Percentiles rank a stretch among this genome's conserved stretches.
These are phyloP conservation scores for Tenthredo distinguenda DNA, from an alignment of 2,888 invertebrate genomes.

Conservation along the genomic window DNA sequence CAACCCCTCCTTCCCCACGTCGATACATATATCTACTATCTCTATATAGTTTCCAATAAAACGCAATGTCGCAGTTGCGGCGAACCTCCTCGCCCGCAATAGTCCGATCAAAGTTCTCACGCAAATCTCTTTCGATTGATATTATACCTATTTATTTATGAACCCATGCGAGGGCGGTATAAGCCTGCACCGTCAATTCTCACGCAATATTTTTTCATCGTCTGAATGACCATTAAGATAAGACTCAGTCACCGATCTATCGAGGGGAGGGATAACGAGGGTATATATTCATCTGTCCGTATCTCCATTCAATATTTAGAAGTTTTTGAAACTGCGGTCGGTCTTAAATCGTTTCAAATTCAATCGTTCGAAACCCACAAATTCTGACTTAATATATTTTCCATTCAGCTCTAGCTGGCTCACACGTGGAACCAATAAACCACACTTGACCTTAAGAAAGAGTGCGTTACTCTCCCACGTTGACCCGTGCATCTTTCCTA, in stretches of 20 bases:
- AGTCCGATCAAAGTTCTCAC: conserved; percentile 37
- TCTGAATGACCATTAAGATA: conserved; percentile 37
- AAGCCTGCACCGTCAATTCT: conserved; percentile 32
- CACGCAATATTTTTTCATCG: conserved; percentile 49
- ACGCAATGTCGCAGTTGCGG: conserved; percentile 13
- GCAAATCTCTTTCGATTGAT: conserved; percentile 34
- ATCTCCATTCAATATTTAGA: not conserved
- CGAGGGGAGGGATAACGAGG: conserved; percentile 9
- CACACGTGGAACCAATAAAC: conserved; percentile 44
- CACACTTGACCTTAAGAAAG: conserved; percentile 31
- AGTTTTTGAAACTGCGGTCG: not conserved
- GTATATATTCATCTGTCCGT: not conserved
- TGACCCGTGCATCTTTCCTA: conserved; percentile 43
- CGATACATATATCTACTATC: not conserved
- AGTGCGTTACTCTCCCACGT: conserved; percentile 47
- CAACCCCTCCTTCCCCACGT: not conserved
- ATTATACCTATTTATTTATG: conserved; percentile 12
- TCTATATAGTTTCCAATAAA: not conserved
- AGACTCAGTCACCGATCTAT: conserved; percentile 28
- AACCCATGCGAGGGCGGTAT: conserved; percentile 26
- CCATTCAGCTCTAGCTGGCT: not conserved
- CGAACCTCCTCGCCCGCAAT: not conserved
- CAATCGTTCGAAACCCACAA: conserved; percentile 41
- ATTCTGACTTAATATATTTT: not conserved
- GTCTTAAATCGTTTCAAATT: conserved; percentile 30